Base-by-base conservation (phyloP, 2,797 vertebrate genomes). In the Rhincodon typus region DNA sequence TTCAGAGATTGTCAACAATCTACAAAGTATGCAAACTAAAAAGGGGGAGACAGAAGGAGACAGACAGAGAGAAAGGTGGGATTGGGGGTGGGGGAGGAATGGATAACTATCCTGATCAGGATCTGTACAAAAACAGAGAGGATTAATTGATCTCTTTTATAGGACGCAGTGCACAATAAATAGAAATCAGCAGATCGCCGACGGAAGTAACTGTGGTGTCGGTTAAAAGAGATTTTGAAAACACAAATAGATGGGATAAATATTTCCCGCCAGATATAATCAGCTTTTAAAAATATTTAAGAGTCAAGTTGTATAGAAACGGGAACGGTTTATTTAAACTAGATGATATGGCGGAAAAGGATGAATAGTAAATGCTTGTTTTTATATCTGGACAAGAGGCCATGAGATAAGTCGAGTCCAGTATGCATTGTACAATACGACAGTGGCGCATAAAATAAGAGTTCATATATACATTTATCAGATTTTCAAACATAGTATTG, bases 1-100 rank as follows among this genome's bases (percentile, higher is more conserved):
- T 97, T 97, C 96, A 96, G 90, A 96, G 95, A 10, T 94, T 17
- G 27, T 53, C 25, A 66, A 17, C 69, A 94, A 72, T 74, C 42
- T 77, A 7, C 30, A 50, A 27, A 46, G 27, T 74, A 96, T 96
- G 96, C 97, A 97, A 97, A 96, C 97, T 96, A 96, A 96, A 95
- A 74, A 82, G 96, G 86, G 42, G 72, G 79, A 27, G 57, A 1
- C 46, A 30, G 21, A 15, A 12, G n/a, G 30, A 1, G 79, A 34
- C 53, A 0, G 46, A n/a, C 15, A 15, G 17, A 23, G 34, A 91
- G 50, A 42, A 82, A 62, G 30, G 46, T 95, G 30, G 77, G 30
- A 6, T 7, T n/a, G 27, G 74, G 87, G 95, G 95, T 95, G 90
- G 96, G 96, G 94, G 96, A 87, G 30, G n/a, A 95, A 67, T 70